A percentile compares a stretch with the other conserved stretches of the same genome.
phyloP scores from a whole-genome alignment of 2,888 invertebrate genomes.

The Limenitis camilla region DNA sequence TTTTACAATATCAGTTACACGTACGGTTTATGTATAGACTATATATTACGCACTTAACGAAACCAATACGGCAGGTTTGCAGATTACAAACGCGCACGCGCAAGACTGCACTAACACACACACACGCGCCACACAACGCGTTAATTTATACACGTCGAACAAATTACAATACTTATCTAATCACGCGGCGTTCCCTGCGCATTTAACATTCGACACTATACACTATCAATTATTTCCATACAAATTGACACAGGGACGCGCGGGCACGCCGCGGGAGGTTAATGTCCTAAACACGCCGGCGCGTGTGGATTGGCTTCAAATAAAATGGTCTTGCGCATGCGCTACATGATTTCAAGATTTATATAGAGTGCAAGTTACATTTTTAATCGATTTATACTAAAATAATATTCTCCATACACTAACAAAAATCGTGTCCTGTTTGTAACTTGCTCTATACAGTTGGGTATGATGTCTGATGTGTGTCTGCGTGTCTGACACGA shows the following conservation, averaged over 20 bases:
- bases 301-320: too few species aligned
- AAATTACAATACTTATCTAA: constrained; percentile 1
- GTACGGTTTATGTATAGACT: constrained; percentile 21
- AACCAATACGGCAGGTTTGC: constrained; percentile 15
- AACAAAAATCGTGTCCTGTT: too few species aligned
- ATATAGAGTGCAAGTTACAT: too few species aligned
- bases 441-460: too few species aligned
- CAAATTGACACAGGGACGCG: constrained; percentile 24
- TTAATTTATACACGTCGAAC: constrained; percentile 4
- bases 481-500: too few species aligned
- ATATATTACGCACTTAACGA: constrained; percentile 20
- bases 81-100: constrained; percentile 6
- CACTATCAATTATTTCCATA: constrained; percentile 23
- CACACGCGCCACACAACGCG: constrained; percentile 6
- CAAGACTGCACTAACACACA: constrained; percentile 1
- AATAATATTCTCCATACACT: too few species aligned
- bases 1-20: constrained; percentile 42
- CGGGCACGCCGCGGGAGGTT: constrained; percentile 13
- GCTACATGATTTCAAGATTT: too few species aligned
- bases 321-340: too few species aligned
- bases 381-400: too few species aligned
- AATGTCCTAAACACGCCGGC: neutral
- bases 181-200: constrained; percentile 10
- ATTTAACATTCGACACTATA: constrained; percentile 20
- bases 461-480: too few species aligned